Evolutionary conservation across 1,140 invertebrate species (phyloP).

Genomic region (Colletes gigas): DNA sequence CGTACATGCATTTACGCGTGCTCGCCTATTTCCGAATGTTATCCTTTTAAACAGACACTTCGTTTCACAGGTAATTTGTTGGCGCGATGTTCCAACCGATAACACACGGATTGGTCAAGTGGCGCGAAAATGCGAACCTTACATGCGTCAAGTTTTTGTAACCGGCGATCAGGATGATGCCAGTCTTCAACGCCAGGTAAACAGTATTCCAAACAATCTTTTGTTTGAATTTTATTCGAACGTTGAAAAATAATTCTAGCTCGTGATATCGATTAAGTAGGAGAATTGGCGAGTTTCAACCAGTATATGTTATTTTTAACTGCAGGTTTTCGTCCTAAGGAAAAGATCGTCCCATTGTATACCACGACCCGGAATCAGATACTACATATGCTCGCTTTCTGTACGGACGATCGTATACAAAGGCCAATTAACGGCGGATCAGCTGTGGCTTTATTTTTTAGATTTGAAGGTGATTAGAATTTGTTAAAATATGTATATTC

Average conservation of each 20-base stretch:
- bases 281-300: background rate
- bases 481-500: too few relatives aligned
- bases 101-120: slow-evolving; percentile 93
- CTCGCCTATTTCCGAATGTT: background rate
- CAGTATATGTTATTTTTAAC: slow-evolving; percentile 52
- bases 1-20: background rate
- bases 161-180: slow-evolving; percentile 82
- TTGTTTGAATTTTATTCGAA: background rate
- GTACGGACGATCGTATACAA: slow-evolving; percentile 97
- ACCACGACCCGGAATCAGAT: slow-evolving; percentile 90
- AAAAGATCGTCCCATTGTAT: slow-evolving; percentile 96
- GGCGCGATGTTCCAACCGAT: slow-evolving; percentile 95
- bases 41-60: background rate
- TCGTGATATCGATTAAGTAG: background rate
- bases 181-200: slow-evolving; percentile 76
- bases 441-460: slow-evolving; percentile 92
- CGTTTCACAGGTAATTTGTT: slow-evolving; percentile 88
- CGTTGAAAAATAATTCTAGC: background rate
- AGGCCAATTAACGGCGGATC: slow-evolving; percentile 97
- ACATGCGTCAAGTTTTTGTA: slow-evolving; percentile 97
- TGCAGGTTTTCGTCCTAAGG: slow-evolving; percentile 93
- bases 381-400: slow-evolving; percentile 98
- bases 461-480: slow-evolving; percentile 83
- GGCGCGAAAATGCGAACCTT: slow-evolving; percentile 95
- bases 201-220: background rate